Conservation (phyloP, 2,888 invertebrate genomes). For the Crossocerus cetratus region DNA sequence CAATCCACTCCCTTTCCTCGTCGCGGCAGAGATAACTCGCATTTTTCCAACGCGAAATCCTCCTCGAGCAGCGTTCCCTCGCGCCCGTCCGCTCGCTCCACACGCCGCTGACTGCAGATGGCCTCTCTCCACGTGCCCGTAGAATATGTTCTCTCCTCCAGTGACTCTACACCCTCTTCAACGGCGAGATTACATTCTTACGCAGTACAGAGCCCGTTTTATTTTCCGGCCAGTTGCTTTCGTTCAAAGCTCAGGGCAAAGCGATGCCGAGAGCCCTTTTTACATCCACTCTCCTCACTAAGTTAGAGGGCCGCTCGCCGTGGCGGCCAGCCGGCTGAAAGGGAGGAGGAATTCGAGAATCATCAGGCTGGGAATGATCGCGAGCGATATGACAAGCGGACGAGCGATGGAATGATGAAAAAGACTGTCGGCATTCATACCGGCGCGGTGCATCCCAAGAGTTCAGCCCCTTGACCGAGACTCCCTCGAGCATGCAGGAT, state of each 20-base stretch:
- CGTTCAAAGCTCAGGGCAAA: no score
- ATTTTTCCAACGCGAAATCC: background rate
- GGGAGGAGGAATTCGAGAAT: background rate
- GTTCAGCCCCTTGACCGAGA: slow-evolving; percentile 29
- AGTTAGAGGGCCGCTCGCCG: background rate
- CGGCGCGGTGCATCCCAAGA: slow-evolving; percentile 1
- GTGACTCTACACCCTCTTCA: no score
- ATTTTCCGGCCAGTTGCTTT: no score
- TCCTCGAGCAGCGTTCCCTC: no score
- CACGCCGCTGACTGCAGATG: no score
- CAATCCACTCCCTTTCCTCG: slow-evolving; percentile 5
- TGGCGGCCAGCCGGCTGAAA: background rate
- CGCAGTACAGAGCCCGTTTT: no score
- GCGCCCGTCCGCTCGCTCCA: no score
- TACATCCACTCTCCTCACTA: background rate
- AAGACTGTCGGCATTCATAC: slow-evolving; percentile 16
- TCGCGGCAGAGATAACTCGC: background rate
- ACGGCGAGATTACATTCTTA: no score
- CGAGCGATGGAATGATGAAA: slow-evolving; percentile 29
- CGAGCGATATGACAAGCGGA: background rate
- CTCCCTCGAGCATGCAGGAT: slow-evolving; percentile 24
- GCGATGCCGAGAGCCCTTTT: background rate
- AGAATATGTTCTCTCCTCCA: no score
- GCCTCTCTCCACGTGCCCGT: no score
- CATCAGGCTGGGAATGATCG: background rate